Percentiles rank a stretch among this genome's conserved stretches.
Conservation (phyloP, 30 jellyfish, hydroid and myxozoan genomes). For the Clytia hemisphaerica region DNA sequence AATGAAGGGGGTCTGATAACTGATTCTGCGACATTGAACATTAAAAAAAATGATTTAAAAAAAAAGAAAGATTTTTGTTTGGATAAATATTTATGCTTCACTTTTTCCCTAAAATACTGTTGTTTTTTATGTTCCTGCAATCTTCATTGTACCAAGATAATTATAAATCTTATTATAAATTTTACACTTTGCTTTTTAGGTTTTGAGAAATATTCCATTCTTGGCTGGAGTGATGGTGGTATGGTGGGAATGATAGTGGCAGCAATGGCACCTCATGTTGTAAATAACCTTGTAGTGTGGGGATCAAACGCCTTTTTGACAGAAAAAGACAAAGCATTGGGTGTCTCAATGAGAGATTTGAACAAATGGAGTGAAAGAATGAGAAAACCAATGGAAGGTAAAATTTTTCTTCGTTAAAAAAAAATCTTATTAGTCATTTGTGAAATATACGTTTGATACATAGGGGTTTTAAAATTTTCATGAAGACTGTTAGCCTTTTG, state of each 20-base stretch:
- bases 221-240: constrained; percentile 94
- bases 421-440: too few species aligned
- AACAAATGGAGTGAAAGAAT: constrained; percentile 70
- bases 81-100: too few species aligned
- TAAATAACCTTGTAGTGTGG: constrained; percentile 51
- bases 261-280: constrained; percentile 44
- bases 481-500: not conserved
- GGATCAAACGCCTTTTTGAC: constrained; percentile 65
- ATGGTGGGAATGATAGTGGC: constrained; percentile 62
- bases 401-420: too few species aligned
- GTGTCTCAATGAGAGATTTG: constrained; percentile 40
- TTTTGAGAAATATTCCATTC: constrained; percentile 45
- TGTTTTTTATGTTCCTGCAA: not conserved
- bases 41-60: too few species aligned
- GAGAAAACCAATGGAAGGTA: constrained; percentile 75
- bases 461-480: not conserved
- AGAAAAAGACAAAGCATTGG: constrained; percentile 33
- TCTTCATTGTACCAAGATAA: not conserved
- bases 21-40: not conserved
- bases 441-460: not conserved
- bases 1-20: too few species aligned
- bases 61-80: too few species aligned
- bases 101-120: not conserved
- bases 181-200: constrained; percentile 23
- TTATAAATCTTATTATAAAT: not conserved